Evolutionary conservation across 2,888 invertebrate genomes (phyloP), one percentile per base, ranked within the genome.

Genomic region (Ectemnius cavifrons): DNA sequence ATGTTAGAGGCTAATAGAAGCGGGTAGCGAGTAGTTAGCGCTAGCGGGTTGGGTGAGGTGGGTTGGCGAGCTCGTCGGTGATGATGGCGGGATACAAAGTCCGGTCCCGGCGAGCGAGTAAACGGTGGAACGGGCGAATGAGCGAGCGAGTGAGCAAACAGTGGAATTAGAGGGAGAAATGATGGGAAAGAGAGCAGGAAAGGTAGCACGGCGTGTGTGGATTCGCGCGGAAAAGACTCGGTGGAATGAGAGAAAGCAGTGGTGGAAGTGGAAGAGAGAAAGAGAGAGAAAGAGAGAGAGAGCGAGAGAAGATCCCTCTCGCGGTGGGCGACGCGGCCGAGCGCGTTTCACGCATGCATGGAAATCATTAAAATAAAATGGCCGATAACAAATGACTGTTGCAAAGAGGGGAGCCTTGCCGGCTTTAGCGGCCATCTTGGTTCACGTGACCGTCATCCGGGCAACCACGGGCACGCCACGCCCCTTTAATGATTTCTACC

Each of bases 321-420:
- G 83, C 82, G 11, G 37, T 11, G 84, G 74, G 84, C 83, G 84
- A 84, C 83, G 84, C 87, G 87, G 84, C 88, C 82, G 82, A 89
- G 88, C 88, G 37, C 8, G 89, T 89, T 90, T 89, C 89, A 90
- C 89, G 90, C 90, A 89, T 89, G 90, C 89, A 90, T 90, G 90
- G 87, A 90, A 91, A 91, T 91, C 90, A 91, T 91, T 90, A 91
- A 91, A 91, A 90, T 91, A 91, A 91, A 91, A 91, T 91, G 90
- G 90, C 90, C 89, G 90, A 90, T 90, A 90, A 90, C 90, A 89
- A 91, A 91, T 91, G 91, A 91, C 90, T 90, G 90, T 89, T 88
- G 88, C 85, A 88, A 89, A 88, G 85, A 86, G 85, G 87, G 86
- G 86, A 86, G 85, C 83, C 81, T 84, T 80, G 79, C 79, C 82